Conservation (phyloP, 2,113 vertebrate species). For the Prolemur simus region DNA sequence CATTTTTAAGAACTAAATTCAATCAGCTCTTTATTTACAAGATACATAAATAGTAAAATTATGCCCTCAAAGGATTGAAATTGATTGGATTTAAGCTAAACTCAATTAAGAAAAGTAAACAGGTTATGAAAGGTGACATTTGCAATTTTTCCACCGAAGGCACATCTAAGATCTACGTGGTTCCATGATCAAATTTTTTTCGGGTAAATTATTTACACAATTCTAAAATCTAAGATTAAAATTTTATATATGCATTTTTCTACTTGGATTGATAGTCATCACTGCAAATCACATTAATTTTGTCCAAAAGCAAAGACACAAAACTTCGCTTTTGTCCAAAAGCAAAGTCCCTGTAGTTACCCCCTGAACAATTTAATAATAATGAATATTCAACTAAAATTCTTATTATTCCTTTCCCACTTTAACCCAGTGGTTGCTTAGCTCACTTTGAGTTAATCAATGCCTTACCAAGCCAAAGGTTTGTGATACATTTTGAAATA, state of each 20-base stretch:
- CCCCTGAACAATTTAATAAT: not conserved
- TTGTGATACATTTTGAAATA: not conserved
- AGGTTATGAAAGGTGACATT: not conserved
- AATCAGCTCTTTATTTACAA: not conserved
- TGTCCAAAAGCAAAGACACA: not conserved
- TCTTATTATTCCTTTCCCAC: not conserved
- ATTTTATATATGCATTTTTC: not conserved
- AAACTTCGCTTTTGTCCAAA: slow-evolving; percentile 1
- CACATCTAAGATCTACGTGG: not conserved
- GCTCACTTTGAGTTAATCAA: not conserved
- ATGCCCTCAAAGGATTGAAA: not conserved
- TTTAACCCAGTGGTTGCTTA: not conserved
- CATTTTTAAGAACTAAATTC: not conserved
- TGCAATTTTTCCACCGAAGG: not conserved
- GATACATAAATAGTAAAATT: not conserved
- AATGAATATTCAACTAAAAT: not conserved
- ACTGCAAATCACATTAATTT: not conserved
- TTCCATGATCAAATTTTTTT: not conserved
- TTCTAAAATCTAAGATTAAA: not conserved
- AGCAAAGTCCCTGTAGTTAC: not conserved
- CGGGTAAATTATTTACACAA: not conserved
- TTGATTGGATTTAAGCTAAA: not conserved
- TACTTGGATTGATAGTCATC: not conserved
- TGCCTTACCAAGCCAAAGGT: not conserved
- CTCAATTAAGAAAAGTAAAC: slow-evolving; percentile 7